These are phyloP conservation scores for Clangula hyemalis DNA, from an alignment of 2,797 vertebrate genomes.

Conservation along the genomic window DNA sequence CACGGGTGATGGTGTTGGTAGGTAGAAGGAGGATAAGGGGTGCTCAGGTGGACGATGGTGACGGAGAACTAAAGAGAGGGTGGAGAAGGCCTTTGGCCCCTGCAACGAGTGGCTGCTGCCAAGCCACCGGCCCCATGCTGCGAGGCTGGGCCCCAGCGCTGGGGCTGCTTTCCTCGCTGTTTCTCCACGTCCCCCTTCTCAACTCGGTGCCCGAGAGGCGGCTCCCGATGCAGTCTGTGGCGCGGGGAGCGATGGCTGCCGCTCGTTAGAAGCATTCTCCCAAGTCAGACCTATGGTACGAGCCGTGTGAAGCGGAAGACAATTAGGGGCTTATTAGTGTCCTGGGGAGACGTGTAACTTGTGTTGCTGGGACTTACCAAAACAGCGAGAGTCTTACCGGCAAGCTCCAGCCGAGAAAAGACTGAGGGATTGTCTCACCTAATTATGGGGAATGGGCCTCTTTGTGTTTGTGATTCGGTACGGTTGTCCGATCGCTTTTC, in stretches of 20 bases:
- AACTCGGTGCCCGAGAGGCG: background rate
- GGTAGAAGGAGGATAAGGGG: background rate
- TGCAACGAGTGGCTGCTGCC: background rate
- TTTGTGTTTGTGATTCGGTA: constrained; percentile 93
- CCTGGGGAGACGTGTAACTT: constrained; percentile 88
- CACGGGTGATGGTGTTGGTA: background rate
- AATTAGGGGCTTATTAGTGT: constrained; percentile 93
- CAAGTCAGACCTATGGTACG: constrained; percentile 72
- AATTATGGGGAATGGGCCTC: constrained; percentile 91
- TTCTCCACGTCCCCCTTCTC: constrained; percentile 12
- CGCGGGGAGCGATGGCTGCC: constrained; percentile 39
- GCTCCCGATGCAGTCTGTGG: constrained; percentile 46
- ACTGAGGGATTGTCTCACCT: constrained; percentile 94
- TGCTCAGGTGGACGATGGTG: fast-evolving
- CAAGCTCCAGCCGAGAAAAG: constrained; percentile 96
- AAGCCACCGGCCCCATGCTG: background rate
- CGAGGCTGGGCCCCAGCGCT: background rate
- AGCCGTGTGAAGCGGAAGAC: constrained; percentile 90
- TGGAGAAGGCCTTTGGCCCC: background rate
- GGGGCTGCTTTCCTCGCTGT: background rate
- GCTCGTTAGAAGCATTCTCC: constrained; percentile 75
- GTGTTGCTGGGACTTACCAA: constrained; percentile 85
- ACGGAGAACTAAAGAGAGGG: background rate
- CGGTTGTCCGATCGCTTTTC: constrained; percentile 95
- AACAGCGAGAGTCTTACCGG: constrained; percentile 86